These are phyloP conservation scores for Latrodectus hesperus DNA, from an alignment of 2,888 invertebrate species.

Conservation along the genomic window DNA sequence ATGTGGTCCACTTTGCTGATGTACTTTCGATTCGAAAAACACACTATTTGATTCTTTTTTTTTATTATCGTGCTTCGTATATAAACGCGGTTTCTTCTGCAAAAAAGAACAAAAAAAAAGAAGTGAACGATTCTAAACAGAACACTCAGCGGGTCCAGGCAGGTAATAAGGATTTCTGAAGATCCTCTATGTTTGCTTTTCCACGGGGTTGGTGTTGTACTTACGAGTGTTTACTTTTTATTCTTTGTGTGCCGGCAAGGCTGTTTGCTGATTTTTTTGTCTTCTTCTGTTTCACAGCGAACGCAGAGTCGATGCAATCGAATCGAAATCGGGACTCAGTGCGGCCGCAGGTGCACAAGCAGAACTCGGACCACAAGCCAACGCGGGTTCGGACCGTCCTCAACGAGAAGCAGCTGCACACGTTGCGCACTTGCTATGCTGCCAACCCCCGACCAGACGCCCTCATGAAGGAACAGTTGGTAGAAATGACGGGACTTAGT, in stretches of 20 bases:
- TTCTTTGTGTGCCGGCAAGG: not conserved
- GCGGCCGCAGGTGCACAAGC: constrained; percentile 72
- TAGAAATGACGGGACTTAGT: constrained; percentile 98
- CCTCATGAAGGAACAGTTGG: constrained; percentile 98
- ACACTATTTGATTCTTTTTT: constrained; percentile 7
- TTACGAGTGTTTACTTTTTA: constrained; percentile 31
- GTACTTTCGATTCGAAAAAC: constrained; percentile 15
- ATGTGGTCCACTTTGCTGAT: constrained; percentile 35
- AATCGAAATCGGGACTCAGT: constrained; percentile 71
- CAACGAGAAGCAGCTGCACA: constrained; percentile 98
- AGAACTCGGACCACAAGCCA: constrained; percentile 88
- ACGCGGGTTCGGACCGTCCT: constrained; percentile 99
- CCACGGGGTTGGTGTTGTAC: constrained; percentile 34
- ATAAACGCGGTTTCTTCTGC: constrained; percentile 23
- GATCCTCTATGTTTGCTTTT: constrained; percentile 58
- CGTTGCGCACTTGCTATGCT: constrained; percentile 96
- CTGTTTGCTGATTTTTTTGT: not conserved
- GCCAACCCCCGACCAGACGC: constrained; percentile 99
- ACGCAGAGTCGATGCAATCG: constrained; percentile 71
- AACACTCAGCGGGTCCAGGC: constrained; percentile 48
- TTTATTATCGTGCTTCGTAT: constrained; percentile 2
- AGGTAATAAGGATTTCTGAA: constrained; percentile 58
- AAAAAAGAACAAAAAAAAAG: not conserved
- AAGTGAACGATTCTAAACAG: constrained; percentile 39
- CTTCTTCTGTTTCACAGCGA: constrained; percentile 66